These are phyloP conservation scores for Psilopsiagon aurifrons DNA, from an alignment of 2,113 vertebrate genomes.

Conservation along the genomic window DNA sequence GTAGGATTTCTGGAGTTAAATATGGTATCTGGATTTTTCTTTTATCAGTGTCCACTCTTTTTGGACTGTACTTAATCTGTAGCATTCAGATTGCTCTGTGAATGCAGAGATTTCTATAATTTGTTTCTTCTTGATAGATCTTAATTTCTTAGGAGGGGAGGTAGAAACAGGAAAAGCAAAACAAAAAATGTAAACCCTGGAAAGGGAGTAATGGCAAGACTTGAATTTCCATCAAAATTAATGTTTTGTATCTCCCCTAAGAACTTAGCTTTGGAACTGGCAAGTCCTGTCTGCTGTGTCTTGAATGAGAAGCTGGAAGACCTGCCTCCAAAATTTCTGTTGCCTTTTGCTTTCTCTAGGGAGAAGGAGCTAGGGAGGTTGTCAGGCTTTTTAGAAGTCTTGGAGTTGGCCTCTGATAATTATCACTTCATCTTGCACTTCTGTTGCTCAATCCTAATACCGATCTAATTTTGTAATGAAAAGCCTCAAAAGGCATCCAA, in stretches of 20 bases:
- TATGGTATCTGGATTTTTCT: not conserved
- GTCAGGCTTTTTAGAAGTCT: not conserved
- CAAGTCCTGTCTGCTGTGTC: not conserved
- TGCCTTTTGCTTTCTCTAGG: not conserved
- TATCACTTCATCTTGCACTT: not conserved
- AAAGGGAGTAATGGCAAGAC: not conserved
- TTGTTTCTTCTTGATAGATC: not conserved
- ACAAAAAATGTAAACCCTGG: not conserved
- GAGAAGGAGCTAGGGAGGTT: not conserved
- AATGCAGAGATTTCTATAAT: not conserved
- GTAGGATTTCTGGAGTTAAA: not conserved
- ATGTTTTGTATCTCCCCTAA: not conserved
- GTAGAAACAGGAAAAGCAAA: not conserved
- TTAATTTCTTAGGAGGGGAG: not conserved
- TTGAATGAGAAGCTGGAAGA: not conserved
- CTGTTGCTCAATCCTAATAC: constrained; percentile 35
- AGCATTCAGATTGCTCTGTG: not conserved
- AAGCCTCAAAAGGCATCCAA: not conserved
- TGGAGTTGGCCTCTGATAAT: not conserved
- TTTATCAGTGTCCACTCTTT: not conserved
- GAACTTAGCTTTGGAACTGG: not conserved
- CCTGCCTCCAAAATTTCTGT: not conserved
- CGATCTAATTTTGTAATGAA: not conserved
- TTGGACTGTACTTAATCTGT: not conserved
- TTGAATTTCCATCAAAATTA: not conserved